Conservation (phyloP, 1,140 invertebrate genomes). For the Drosophila pallidifrons region DNA sequence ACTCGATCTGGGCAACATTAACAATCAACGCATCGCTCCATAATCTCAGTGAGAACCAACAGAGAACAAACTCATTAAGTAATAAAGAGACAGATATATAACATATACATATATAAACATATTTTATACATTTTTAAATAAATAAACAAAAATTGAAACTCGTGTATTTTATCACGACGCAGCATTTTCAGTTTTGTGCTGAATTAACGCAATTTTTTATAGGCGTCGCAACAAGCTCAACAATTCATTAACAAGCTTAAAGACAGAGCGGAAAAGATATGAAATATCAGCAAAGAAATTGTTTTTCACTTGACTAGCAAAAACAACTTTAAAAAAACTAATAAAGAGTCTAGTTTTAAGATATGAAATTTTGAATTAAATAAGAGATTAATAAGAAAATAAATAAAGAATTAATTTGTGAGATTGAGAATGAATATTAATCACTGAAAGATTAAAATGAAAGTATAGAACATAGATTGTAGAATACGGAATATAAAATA, state of each 20-base stretch:
- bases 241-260: conserved; percentile 24
- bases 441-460: no score
- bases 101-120: conserved; percentile 5
- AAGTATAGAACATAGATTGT: no score
- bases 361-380: no score
- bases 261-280: background rate
- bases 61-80: background rate
- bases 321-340: no score
- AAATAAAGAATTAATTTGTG: no score
- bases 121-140: conserved; percentile 17
- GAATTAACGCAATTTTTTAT: conserved; percentile 10
- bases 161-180: background rate
- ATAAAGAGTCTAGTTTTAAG: no score
- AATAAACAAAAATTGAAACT: conserved; percentile 5
- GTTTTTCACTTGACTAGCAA: background rate
- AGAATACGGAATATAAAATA: no score
- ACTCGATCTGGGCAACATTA: conserved; percentile 59
- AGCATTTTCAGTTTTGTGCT: background rate
- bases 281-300: background rate
- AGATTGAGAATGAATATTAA: no score
- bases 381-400: no score
- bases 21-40: conserved; percentile 44
- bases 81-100: background rate
- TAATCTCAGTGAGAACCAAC: conserved; percentile 36
- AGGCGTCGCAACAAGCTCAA: conserved; percentile 7